Conservation (phyloP, 2,113 vertebrate species). For the Nesospiza acunhae region DNA sequence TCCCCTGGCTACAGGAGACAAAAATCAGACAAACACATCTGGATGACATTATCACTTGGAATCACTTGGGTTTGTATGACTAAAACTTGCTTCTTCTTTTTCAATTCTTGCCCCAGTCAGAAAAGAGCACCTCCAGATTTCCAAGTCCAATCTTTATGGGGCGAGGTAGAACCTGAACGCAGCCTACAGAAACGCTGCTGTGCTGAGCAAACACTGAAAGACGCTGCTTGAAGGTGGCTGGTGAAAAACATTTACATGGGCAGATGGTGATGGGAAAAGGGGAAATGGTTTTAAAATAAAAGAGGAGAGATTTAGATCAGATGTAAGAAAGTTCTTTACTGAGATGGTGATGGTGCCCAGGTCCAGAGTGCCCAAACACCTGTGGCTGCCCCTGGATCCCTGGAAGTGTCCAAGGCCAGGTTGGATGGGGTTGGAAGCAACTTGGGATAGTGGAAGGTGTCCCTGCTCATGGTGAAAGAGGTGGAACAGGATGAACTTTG, state of each 20-base stretch:
- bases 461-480: not conserved
- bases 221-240: too few species aligned
- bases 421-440: accelerated
- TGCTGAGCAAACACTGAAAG: not conserved
- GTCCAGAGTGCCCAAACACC: accelerated
- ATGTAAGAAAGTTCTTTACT: not conserved
- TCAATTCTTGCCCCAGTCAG: not conserved
- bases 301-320: not conserved
- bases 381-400: not conserved
- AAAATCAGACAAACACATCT: not conserved
- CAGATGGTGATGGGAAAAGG: too few species aligned
- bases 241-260: not conserved
- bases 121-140: accelerated
- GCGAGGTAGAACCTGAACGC: not conserved
- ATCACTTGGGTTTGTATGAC: not conserved
- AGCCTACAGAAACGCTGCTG: accelerated
- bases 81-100: not conserved
- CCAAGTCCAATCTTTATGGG: not conserved
- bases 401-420: not conserved
- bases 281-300: not conserved
- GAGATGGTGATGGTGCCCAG: accelerated
- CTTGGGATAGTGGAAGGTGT: accelerated
- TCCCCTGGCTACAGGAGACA: not conserved
- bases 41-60: not conserved
- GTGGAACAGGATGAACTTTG: accelerated